Conservation (phyloP, 2,113 vertebrate species). For the Microcebus lehilahytsara region DNA sequence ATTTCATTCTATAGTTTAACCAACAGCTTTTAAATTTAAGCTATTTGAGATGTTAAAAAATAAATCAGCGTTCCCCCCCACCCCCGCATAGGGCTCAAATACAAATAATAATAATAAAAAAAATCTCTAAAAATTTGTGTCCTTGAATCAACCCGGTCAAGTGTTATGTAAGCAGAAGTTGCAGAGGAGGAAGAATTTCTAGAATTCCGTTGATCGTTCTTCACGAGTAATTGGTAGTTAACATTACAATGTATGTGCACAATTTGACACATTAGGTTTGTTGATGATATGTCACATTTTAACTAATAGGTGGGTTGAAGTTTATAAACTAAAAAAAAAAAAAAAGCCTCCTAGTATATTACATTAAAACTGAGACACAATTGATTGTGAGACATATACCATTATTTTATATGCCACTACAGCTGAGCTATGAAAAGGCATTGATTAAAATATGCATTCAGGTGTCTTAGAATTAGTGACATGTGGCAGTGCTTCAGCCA, state of each 20-base stretch:
- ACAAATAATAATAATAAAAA: background rate
- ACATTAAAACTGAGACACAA: background rate
- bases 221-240: background rate
- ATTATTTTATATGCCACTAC: background rate
- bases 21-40: constrained; percentile 13
- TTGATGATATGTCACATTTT: background rate
- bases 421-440: background rate
- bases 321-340: constrained; percentile 11
- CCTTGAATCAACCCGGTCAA: background rate
- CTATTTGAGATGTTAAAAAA: background rate
- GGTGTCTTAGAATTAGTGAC: background rate
- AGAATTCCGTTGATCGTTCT: background rate
- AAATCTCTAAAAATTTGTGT: background rate
- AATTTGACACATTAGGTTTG: background rate
- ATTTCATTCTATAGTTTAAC: background rate
- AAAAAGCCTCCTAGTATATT: background rate
- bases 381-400: background rate
- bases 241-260: background rate
- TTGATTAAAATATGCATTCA: background rate
- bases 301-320: background rate
- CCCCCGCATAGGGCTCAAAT: background rate
- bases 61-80: background rate
- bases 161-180: constrained; percentile 8
- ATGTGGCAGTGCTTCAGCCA: background rate
- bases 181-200: background rate